Evolutionary conservation across 2,113 vertebrate species (phyloP).

Genomic region (Gavialis gangeticus): DNA sequence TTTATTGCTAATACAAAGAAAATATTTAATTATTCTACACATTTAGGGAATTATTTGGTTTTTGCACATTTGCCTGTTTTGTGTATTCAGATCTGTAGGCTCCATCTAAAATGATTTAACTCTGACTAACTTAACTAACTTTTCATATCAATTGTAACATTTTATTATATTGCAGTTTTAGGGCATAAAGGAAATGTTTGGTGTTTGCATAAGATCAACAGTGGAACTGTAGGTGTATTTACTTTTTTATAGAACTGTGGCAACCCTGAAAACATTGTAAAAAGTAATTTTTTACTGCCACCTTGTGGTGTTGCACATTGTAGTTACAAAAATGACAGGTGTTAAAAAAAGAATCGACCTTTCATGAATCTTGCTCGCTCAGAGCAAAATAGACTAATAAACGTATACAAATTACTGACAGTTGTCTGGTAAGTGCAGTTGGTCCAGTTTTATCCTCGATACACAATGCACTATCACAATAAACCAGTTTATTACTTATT

Average conservation of each 20-base stretch:
- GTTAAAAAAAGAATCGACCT: not conserved
- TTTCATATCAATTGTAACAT: not conserved
- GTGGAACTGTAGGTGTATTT: not conserved
- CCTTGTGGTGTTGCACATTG: conserved; percentile 68
- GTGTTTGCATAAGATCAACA: conserved; percentile 2
- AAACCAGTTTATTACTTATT: not conserved
- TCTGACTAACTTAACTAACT: not conserved
- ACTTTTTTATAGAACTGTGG: not conserved
- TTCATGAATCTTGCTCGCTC: not conserved
- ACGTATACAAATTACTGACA: not conserved
- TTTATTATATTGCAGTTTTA: not conserved
- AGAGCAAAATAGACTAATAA: not conserved
- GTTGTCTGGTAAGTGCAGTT: not conserved
- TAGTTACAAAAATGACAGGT: not conserved
- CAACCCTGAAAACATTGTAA: not conserved
- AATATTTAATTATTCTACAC: not conserved
- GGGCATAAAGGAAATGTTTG: not conserved
- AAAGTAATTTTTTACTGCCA: conserved; percentile 79
- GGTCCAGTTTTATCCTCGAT: not conserved
- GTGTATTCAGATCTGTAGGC: not conserved
- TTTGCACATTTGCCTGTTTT: not conserved
- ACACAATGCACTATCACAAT: not conserved
- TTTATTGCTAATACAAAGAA: not conserved
- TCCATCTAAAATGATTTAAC: not conserved
- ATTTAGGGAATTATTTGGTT: not conserved